These are phyloP conservation scores for Halcyon leucocephala DNA, from an alignment of 2,797 vertebrate species.

Conservation along the genomic window DNA sequence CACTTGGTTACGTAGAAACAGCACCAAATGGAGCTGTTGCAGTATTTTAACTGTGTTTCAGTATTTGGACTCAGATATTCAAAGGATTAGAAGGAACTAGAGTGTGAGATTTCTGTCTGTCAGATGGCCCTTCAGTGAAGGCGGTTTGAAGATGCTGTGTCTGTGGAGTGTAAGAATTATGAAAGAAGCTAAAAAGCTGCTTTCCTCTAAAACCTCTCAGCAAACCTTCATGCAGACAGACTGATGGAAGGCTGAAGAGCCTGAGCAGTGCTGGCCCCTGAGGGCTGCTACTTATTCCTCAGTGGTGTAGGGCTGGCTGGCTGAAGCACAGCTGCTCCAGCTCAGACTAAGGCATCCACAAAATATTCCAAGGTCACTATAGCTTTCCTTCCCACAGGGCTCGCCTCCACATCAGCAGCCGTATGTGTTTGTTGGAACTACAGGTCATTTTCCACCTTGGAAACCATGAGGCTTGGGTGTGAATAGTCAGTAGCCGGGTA, in stretches of 20 bases:
- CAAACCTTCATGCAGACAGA: neutral
- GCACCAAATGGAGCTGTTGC: neutral
- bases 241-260: neutral
- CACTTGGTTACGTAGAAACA: rapidly evolving
- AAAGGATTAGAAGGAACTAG: neutral
- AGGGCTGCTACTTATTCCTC: neutral
- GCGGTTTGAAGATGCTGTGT: neutral
- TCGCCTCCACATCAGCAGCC: neutral
- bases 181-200: neutral
- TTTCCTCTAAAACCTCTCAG: neutral
- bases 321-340: conserved; percentile 18
- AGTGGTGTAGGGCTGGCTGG: neutral
- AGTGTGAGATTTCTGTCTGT: neutral
- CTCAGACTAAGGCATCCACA: neutral
- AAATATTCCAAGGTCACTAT: neutral
- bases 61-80: neutral
- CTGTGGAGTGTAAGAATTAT: neutral
- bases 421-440: neutral
- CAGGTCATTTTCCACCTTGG: neutral
- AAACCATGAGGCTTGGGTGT: neutral
- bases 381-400: neutral
- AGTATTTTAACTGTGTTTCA: neutral
- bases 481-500: neutral
- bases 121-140: neutral
- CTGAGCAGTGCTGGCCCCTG: neutral